Percentiles rank a stretch among this genome's conserved stretches.
phyloP scores from a whole-genome alignment of 1,140 invertebrate species.

The Drosophila oshimai region DNA sequence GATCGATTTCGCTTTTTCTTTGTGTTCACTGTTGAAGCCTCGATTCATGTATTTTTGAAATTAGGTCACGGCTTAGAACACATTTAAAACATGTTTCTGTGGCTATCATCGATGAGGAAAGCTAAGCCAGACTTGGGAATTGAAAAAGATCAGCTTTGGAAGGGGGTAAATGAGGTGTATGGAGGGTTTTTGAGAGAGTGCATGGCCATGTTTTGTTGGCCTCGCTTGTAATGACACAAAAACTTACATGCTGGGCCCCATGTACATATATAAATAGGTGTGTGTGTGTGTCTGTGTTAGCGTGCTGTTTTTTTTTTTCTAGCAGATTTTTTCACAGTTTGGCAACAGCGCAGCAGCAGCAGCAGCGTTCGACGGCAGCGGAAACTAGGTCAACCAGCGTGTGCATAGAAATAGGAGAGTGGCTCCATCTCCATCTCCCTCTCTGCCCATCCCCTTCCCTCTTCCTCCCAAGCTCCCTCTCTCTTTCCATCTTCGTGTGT shows the following conservation, averaged over 20 bases:
- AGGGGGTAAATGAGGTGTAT: neutral
- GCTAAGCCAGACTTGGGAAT: neutral
- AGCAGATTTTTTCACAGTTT: conserved; percentile 58
- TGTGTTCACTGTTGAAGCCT: too few species aligned
- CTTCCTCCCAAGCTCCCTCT: neutral
- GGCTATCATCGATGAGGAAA: neutral
- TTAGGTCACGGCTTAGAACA: conserved; percentile 12
- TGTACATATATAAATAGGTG: neutral
- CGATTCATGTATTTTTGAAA: neutral
- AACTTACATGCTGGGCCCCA: conserved; percentile 6
- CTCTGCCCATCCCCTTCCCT: conserved; percentile 5
- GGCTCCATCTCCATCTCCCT: conserved; percentile 36
- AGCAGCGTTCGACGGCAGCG: conserved; percentile 36
- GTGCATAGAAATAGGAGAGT: conserved; percentile 38
- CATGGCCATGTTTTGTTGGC: conserved; percentile 21
- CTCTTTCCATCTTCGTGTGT: neutral
- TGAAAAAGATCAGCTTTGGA: neutral
- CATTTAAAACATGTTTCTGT: conserved; percentile 6
- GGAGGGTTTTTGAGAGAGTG: conserved; percentile 9
- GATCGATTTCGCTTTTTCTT: too few species aligned
- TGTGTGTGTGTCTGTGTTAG: conserved; percentile 1
- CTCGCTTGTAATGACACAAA: conserved; percentile 27
- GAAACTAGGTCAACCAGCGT: conserved; percentile 64
- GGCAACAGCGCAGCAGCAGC: conserved; percentile 49
- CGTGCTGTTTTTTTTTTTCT: conserved; percentile 18